These are phyloP conservation scores for Peromyscus melanophrys DNA, from an alignment of 2,797 vertebrate genomes.

Conservation along the genomic window DNA sequence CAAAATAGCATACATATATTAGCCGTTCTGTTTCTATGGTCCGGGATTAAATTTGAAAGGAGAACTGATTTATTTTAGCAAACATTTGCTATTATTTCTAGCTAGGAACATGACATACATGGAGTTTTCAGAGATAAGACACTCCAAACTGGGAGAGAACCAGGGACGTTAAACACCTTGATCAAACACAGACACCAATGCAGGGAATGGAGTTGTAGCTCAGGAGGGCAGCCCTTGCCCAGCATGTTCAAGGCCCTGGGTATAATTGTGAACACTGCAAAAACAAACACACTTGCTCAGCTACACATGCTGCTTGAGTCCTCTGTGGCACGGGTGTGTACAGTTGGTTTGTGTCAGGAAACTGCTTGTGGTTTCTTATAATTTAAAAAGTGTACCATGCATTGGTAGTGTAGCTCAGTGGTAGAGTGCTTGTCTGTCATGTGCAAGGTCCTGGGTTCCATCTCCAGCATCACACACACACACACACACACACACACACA, in stretches of 20 bases:
- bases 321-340: neutral
- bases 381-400: neutral
- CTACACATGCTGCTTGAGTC: neutral
- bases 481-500: too few relatives aligned
- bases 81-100: neutral
- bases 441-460: neutral
- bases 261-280: neutral
- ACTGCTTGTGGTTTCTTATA: neutral
- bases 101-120: neutral
- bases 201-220: neutral
- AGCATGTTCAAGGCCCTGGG: neutral
- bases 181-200: neutral
- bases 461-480: neutral
- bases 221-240: neutral
- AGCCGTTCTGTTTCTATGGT: neutral
- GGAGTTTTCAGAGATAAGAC: neutral
- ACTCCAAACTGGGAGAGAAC: neutral
- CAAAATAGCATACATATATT: too few relatives aligned
- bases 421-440: neutral
- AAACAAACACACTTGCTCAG: neutral
- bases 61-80: neutral
- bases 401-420: neutral
- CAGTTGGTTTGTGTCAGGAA: neutral
- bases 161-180: neutral
- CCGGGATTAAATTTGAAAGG: neutral